These are phyloP conservation scores for Fulmarus glacialis DNA, from an alignment of 2,113 vertebrate species.

Conservation along the genomic window DNA sequence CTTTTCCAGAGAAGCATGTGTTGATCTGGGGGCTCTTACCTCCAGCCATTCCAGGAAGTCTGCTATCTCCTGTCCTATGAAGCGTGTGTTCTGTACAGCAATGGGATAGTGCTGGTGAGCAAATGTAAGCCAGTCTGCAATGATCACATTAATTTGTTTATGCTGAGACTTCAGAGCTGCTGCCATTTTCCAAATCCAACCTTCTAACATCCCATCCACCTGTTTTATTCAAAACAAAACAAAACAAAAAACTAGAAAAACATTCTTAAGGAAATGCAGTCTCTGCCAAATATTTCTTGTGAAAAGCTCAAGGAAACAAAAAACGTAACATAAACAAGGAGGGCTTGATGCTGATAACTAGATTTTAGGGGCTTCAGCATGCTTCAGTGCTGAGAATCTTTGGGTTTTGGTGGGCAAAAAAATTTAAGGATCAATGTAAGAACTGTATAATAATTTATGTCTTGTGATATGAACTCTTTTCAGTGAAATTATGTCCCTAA, in stretches of 20 bases:
- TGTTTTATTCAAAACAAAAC: conserved; percentile 58
- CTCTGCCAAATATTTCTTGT: neutral
- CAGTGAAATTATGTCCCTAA: neutral
- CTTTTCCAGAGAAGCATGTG: neutral
- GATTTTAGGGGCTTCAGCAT: neutral
- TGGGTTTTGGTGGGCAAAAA: neutral
- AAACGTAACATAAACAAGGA: neutral
- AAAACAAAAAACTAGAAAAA: neutral
- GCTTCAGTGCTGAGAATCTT: neutral
- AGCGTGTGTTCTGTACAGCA: conserved; percentile 84
- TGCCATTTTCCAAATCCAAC: conserved; percentile 86
- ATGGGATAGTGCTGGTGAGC: conserved; percentile 86
- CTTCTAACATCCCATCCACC: conserved; percentile 86
- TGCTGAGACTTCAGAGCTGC: conserved; percentile 76
- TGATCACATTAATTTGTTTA: conserved; percentile 78
- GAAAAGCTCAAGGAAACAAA: neutral
- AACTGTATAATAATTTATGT: neutral
- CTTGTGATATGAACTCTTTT: neutral
- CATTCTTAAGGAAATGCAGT: neutral
- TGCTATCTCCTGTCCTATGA: conserved; percentile 87
- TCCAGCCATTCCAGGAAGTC: conserved; percentile 84
- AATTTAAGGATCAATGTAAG: neutral
- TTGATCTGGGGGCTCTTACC: conserved; percentile 67
- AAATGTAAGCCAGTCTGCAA: conserved; percentile 86
- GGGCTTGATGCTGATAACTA: neutral